These are phyloP conservation scores for Margaritifera margaritifera DNA, from an alignment of 2,888 invertebrate species.

Conservation along the genomic window DNA sequence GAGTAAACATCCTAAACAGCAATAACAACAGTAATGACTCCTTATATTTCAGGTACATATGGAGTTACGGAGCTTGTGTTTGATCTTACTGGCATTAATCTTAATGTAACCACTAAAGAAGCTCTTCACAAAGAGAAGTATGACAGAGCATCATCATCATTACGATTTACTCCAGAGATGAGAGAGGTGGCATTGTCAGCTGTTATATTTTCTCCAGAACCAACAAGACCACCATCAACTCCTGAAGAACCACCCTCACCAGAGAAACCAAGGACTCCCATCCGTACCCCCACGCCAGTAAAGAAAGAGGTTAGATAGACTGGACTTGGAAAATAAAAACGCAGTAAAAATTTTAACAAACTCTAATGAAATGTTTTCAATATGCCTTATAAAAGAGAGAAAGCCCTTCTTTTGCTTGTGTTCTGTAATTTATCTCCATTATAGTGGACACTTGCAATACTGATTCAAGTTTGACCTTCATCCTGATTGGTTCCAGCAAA, in stretches of 20 bases:
- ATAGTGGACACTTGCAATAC: too few relatives aligned
- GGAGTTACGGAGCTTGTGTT: slow-evolving; percentile 64
- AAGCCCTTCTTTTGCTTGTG: too few relatives aligned
- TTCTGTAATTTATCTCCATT: too few relatives aligned
- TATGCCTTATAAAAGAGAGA: too few relatives aligned
- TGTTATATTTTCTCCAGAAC: slow-evolving; percentile 31
- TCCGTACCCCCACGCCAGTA: slow-evolving; percentile 3
- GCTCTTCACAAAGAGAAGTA: slow-evolving; percentile 63
- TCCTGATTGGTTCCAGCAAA: too few relatives aligned
- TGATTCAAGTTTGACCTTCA: too few relatives aligned
- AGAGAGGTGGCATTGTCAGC: slow-evolving; percentile 34
- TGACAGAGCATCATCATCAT: slow-evolving; percentile 60
- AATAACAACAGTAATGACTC: neutral
- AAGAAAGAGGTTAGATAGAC: slow-evolving; percentile 4
- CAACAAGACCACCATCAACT: slow-evolving; percentile 27
- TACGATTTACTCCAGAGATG: slow-evolving; percentile 60
- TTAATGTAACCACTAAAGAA: slow-evolving; percentile 62
- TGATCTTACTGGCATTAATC: slow-evolving; percentile 69
- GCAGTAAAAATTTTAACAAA: too few relatives aligned
- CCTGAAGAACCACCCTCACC: slow-evolving; percentile 30
- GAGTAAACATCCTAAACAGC: too few relatives aligned
- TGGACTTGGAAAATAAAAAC: slow-evolving; percentile 2
- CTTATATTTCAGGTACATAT: slow-evolving; percentile 56
- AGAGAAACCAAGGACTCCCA: slow-evolving; percentile 1
- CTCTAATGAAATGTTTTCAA: too few relatives aligned